Evolutionary conservation across 2,888 invertebrate genomes (phyloP).

Genomic region (Dolomedes plantarius): DNA sequence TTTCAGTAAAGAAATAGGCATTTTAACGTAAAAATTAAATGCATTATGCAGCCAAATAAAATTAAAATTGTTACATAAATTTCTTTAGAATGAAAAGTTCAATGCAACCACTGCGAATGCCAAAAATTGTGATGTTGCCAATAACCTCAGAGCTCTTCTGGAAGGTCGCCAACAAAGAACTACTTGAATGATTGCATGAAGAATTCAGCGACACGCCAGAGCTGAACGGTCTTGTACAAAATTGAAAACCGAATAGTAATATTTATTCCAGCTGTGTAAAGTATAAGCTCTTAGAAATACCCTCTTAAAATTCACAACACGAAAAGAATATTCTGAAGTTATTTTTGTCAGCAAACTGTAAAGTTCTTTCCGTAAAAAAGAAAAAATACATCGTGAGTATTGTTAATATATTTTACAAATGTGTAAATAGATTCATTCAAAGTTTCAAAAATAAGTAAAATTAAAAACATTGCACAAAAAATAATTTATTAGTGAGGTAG

Average conservation of each 20-base stretch:
- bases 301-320: neutral
- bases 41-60: too few species aligned
- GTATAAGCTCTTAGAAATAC: neutral
- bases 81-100: too few species aligned
- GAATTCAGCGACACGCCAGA: neutral
- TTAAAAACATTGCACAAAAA: too few species aligned
- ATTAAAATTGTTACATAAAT: too few species aligned
- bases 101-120: slow-evolving; percentile 2
- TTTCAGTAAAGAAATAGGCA: too few species aligned
- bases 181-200: slow-evolving; percentile 8
- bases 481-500: too few species aligned
- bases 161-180: neutral
- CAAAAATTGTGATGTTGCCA: slow-evolving; percentile 5
- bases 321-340: neutral
- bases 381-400: neutral
- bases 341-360: neutral
- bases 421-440: too few species aligned
- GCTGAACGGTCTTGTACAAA: neutral
- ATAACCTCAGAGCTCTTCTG: slow-evolving; percentile 9
- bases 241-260: neutral
- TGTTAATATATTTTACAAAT: neutral
- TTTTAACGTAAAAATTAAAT: too few species aligned
- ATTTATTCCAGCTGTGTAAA: slow-evolving; percentile 1
- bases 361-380: neutral
- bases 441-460: too few species aligned